Percentiles rank a stretch among this genome's conserved stretches.
Conservation (phyloP, 2,797 vertebrate species). For the Enteromius trimaculatus region DNA sequence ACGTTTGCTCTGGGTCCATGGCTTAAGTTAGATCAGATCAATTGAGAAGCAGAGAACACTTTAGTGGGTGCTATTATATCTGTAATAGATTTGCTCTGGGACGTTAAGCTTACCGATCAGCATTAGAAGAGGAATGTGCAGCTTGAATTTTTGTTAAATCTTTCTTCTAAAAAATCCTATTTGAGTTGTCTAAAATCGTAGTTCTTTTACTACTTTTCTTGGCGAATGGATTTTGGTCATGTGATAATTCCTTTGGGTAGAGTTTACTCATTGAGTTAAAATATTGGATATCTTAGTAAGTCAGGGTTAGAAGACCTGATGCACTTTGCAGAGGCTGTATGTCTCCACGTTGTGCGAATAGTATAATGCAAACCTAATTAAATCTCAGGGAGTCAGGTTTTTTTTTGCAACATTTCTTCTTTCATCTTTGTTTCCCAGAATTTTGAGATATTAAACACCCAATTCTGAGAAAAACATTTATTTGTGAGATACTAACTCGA, state of each 20-base stretch:
- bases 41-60: not conserved
- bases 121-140: not conserved
- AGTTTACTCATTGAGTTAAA: not conserved
- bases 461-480: too few relatives aligned
- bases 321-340: not conserved
- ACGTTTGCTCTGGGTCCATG: not conserved
- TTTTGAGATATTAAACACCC: too few relatives aligned
- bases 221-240: not conserved
- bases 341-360: not conserved
- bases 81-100: not conserved
- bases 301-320: too few relatives aligned
- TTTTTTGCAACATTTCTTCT: too few relatives aligned
- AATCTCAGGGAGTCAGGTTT: too few relatives aligned
- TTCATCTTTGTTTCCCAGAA: too few relatives aligned
- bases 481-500: not conserved
- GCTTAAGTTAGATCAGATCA: constrained; percentile 18
- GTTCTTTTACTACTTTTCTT: not conserved
- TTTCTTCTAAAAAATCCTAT: not conserved
- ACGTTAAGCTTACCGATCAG: not conserved
- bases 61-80: not conserved
- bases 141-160: not conserved
- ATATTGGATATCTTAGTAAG: not conserved
- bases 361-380: not conserved
- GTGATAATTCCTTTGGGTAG: not conserved
- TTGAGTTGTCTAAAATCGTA: not conserved